phyloP scores from a whole-genome alignment of 1,140 invertebrate genomes.

The Plectrocnemia conspersa region DNA sequence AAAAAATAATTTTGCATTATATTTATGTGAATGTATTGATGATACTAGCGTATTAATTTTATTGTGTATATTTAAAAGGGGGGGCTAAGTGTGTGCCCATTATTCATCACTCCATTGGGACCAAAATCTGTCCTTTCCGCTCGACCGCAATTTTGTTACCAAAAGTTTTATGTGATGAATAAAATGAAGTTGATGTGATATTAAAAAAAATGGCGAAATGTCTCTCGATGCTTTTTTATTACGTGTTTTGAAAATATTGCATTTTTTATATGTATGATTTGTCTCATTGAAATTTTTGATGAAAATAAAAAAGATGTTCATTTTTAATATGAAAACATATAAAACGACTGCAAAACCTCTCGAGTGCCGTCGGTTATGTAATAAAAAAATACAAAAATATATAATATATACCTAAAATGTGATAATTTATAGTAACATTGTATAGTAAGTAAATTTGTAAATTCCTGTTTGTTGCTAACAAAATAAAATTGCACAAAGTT shows the following conservation, averaged over 20 bases:
- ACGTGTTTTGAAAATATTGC: slow-evolving; percentile 9
- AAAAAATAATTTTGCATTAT: no score
- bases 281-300: no score
- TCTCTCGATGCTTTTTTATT: no score
- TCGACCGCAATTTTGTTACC: slow-evolving; percentile 10
- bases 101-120: slow-evolving; percentile 32
- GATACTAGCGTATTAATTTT: neutral
- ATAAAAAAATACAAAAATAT: slow-evolving; percentile 7
- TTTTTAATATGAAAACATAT: no score
- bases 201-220: no score
- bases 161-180: neutral
- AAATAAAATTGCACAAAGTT: slow-evolving; percentile 15
- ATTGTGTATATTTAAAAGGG: slow-evolving; percentile 5
- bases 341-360: no score
- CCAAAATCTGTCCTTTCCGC: slow-evolving; percentile 34
- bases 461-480: slow-evolving; percentile 17
- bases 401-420: slow-evolving; percentile 27
- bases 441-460: slow-evolving; percentile 13
- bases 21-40: slow-evolving; percentile 17
- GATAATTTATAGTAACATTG: slow-evolving; percentile 29
- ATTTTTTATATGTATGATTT: no score
- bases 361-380: no score
- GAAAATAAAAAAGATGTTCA: no score
- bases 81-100: slow-evolving; percentile 9
- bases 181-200: no score